Percentiles rank a stretch among this genome's conserved stretches.
Conservation (phyloP, 2,888 invertebrate genomes). For the Malacosoma neustria region DNA sequence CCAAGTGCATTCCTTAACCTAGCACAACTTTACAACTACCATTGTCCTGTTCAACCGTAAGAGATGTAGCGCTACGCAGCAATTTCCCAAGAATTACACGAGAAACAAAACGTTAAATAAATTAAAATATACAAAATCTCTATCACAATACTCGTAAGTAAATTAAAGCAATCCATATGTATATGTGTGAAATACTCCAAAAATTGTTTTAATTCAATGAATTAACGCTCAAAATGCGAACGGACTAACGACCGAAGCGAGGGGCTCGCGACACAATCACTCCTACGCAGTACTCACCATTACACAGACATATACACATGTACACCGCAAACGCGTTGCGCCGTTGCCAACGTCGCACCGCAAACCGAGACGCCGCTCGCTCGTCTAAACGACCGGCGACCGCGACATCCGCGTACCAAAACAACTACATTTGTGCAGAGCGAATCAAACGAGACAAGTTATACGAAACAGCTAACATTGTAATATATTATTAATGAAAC, state of each 20-base stretch:
- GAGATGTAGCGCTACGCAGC: slow-evolving; percentile 62
- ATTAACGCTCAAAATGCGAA: slow-evolving; percentile 20
- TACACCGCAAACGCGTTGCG: no score
- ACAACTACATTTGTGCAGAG: slow-evolving; percentile 51
- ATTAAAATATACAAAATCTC: slow-evolving; percentile 76
- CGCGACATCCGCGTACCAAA: slow-evolving; percentile 39
- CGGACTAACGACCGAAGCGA: slow-evolving; percentile 46
- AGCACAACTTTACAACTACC: slow-evolving; percentile 65
- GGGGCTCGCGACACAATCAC: slow-evolving; percentile 19
- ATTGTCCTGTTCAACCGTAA: slow-evolving; percentile 56
- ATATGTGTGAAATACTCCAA: slow-evolving; percentile 53
- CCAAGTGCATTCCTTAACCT: slow-evolving; percentile 60
- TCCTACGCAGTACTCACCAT: slow-evolving; percentile 54
- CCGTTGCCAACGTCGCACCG: no score
- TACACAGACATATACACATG: slow-evolving; percentile 30
- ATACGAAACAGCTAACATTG: not conserved
- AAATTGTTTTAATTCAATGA: slow-evolving; percentile 39
- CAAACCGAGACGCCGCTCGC: no score
- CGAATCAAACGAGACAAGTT: slow-evolving; percentile 22
- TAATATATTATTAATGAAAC: not conserved
- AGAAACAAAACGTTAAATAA: slow-evolving; percentile 70
- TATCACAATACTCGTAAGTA: slow-evolving; percentile 76
- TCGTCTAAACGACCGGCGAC: no score
- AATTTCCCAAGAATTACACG: slow-evolving; percentile 59
- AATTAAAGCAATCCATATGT: slow-evolving; percentile 74